phyloP scores from a whole-genome alignment of 2,888 invertebrate species.

The Drosophila paramelanica region DNA sequence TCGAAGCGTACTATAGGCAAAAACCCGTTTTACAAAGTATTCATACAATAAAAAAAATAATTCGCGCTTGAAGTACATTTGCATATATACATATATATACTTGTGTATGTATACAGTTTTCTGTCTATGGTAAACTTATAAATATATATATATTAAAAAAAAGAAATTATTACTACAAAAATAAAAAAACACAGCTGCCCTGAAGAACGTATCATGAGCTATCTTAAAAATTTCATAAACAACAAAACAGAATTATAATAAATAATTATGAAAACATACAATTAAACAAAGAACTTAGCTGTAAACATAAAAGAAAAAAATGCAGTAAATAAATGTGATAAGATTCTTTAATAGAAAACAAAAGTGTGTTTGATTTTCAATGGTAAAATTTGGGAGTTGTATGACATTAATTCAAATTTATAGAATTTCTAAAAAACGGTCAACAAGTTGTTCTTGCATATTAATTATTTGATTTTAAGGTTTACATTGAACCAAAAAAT shows the following conservation, averaged over 20 bases:
- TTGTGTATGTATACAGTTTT: constrained; percentile 58
- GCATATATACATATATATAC: constrained; percentile 61
- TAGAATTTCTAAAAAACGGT: too few relatives aligned
- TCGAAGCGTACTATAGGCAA: constrained; percentile 31
- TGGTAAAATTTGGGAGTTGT: background rate
- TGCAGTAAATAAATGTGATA: constrained; percentile 85
- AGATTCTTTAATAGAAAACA: constrained; percentile 82
- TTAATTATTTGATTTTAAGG: too few relatives aligned
- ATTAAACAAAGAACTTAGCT: constrained; percentile 69
- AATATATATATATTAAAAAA: constrained; percentile 46
- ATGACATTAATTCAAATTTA: too few relatives aligned
- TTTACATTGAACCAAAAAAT: too few relatives aligned
- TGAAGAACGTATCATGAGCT: constrained; percentile 67
- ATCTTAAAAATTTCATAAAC: constrained; percentile 62
- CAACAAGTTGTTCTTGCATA: too few relatives aligned
- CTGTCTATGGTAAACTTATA: constrained; percentile 62
- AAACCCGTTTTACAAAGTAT: constrained; percentile 67
- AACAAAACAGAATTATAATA: constrained; percentile 36
- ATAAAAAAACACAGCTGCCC: constrained; percentile 46
- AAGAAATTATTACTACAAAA: constrained; percentile 38
- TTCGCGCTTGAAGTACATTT: constrained; percentile 67
- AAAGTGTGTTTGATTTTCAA: constrained; percentile 12
- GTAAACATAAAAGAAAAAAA: constrained; percentile 75
- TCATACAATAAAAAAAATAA: constrained; percentile 64
- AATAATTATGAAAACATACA: constrained; percentile 56